Evolutionary conservation across 2,113 vertebrate species (phyloP), one percentile per base, ranked within the genome.

Genomic region (Solea solea): DNA sequence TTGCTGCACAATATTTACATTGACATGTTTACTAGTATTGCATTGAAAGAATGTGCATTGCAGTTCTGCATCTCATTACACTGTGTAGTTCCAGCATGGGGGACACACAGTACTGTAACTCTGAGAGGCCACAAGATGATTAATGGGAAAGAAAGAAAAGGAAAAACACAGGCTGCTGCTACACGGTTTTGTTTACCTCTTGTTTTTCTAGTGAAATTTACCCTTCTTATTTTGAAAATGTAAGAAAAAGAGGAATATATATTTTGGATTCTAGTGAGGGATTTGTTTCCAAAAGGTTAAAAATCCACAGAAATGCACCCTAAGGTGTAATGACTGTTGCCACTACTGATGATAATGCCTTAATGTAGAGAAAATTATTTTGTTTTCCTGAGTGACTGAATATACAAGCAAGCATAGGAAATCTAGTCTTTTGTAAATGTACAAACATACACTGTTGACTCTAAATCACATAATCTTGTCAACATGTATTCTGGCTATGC

Each of bases 371-470:
- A 3, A 34, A 34, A 34, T 34, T 1, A 6, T 34, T 34, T 34
- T 2, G 3, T 34, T 34, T 6, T 21, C 1, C 21, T 21, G 21
- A 21, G 21, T 21, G 21, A 21, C 21, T 21, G 21, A 21, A 21
- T 21, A 21, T 21, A 21, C 21, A 21, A 21, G 21, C 21, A 21
- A 21, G 21, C 21, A 34, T 34, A 34, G 45, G 42, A 16, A 15
- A 64, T 64, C 34, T 11, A 48, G 44, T n/a, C 46, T 66, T 55
- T 64, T 62, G 53, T 61, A 61, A 60, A 60, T 64, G 45, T 41
- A 52, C 6, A 46, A 62, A 69, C 21, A 28, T 7, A 53, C 39
- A 15, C 27, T 21, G 21, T 40, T 61, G 59, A 63, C 34, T 34
- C 34, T 34, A 34, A 34, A 34, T 34, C 34, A 34, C 3, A 34